Percentiles rank a stretch among this genome's conserved stretches.
phyloP scores from a whole-genome alignment of 2,113 vertebrate species.

The Eretmochelys imbricata region DNA sequence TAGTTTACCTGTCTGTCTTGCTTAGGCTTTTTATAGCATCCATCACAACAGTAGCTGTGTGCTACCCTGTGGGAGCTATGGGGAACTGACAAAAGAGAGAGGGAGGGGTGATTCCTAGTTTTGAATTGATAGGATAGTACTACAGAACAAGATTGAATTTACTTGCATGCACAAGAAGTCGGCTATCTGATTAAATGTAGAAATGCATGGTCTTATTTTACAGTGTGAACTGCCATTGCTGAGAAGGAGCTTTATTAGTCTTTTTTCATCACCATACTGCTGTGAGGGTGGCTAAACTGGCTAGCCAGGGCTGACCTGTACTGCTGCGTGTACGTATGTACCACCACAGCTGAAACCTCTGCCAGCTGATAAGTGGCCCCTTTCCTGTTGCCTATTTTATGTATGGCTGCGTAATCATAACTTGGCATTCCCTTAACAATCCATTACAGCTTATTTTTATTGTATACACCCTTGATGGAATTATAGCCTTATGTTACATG shows the following conservation, averaged over 20 bases:
- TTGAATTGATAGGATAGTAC: not conserved
- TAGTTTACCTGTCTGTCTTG: not conserved
- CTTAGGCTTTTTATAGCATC: not conserved
- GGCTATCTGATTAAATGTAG: not conserved
- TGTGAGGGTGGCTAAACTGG: not conserved
- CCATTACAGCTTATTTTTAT: not conserved
- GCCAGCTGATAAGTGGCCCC: not conserved
- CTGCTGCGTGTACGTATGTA: fast-evolving
- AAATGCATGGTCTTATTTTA: fast-evolving
- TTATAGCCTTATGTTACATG: not conserved
- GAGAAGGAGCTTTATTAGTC: not conserved
- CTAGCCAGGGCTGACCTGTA: fast-evolving
- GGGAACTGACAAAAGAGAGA: not conserved
- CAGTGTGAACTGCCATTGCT: fast-evolving
- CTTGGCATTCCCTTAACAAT: not conserved
- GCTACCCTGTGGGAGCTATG: not conserved
- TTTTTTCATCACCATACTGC: fast-evolving
- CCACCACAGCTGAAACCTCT: not conserved
- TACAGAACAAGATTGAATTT: not conserved
- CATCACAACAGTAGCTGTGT: not conserved
- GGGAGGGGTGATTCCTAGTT: not conserved
- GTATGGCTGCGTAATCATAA: not conserved
- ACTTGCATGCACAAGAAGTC: fast-evolving
- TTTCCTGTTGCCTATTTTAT: not conserved
- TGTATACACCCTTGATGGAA: not conserved